phyloP scores from a whole-genome alignment of 2,888 invertebrate species.

The Drosophila meridionalis region DNA sequence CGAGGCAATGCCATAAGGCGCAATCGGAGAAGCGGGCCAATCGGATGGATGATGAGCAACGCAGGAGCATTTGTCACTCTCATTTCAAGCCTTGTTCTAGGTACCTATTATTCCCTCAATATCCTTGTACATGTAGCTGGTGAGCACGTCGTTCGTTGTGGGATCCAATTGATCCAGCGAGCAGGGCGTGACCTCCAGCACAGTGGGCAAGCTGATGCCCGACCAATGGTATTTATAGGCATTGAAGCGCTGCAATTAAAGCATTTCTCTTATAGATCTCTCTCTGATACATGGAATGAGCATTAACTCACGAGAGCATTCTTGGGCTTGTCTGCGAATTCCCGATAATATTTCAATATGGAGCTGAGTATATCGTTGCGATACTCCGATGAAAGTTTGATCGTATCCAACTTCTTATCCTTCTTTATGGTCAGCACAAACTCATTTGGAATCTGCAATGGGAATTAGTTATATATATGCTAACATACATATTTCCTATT shows the following conservation, averaged over 20 bases:
- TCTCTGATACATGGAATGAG: neutral
- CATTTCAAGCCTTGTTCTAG: constrained; percentile 53
- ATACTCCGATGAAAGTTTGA: constrained; percentile 98
- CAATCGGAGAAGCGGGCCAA: neutral
- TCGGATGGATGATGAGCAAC: neutral
- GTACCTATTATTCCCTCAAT: constrained; percentile 90
- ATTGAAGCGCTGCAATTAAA: constrained; percentile 89
- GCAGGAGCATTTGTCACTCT: constrained; percentile 28
- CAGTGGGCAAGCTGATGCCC: constrained; percentile 93
- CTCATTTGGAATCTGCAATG: constrained; percentile 86
- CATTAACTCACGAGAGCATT: constrained; percentile 88
- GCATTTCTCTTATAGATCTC: neutral
- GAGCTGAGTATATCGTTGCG: constrained; percentile 96
- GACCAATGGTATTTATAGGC: constrained; percentile 99
- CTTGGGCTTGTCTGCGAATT: constrained; percentile 92
- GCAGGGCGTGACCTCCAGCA: constrained; percentile 96
- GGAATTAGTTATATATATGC: constrained; percentile 19
- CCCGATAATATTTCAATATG: constrained; percentile 92
- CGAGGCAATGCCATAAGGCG: neutral
- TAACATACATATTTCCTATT: too few relatives aligned
- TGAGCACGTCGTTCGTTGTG: constrained; percentile 91
- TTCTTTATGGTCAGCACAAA: constrained; percentile 94
- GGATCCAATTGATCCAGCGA: constrained; percentile 97
- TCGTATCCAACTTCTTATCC: constrained; percentile 95
- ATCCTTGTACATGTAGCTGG: constrained; percentile 94